These are phyloP conservation scores for Brachyhypopomus gauderio DNA, from an alignment of 2,113 vertebrate species.

Conservation along the genomic window DNA sequence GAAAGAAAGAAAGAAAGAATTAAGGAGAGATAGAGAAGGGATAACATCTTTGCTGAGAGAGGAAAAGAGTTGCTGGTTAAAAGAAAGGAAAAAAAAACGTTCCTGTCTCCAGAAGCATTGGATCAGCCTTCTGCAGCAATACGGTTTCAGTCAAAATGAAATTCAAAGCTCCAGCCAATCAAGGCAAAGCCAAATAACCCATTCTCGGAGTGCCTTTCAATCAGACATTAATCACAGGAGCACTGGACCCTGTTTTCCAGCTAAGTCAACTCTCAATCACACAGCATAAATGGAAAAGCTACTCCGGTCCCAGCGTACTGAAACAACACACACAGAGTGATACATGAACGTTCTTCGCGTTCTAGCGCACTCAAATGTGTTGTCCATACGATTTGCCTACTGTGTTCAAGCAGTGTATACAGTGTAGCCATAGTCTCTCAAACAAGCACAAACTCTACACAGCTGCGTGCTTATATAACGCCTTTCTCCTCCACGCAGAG, in stretches of 20 bases:
- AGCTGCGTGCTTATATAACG: background rate
- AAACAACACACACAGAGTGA: background rate
- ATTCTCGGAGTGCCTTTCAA: slow-evolving; percentile 49
- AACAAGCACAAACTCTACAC: background rate
- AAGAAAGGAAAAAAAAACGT: background rate
- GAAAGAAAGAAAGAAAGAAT: background rate
- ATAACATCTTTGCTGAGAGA: background rate
- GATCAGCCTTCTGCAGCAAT: slow-evolving; percentile 44
- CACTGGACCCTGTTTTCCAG: slow-evolving; percentile 46
- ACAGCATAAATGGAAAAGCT: background rate
- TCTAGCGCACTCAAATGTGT: background rate
- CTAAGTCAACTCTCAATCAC: slow-evolving; percentile 3
- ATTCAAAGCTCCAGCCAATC: slow-evolving; percentile 52
- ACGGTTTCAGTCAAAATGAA: slow-evolving; percentile 58
- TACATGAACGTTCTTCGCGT: background rate
- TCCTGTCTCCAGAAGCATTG: background rate
- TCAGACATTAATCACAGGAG: slow-evolving; percentile 62
- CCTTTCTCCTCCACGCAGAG: background rate
- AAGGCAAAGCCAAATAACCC: slow-evolving; percentile 53
- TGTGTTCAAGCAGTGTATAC: background rate
- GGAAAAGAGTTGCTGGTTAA: background rate
- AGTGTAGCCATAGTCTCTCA: background rate
- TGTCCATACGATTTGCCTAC: background rate
- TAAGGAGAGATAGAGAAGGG: background rate
- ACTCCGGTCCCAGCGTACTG: background rate